Percentiles rank a stretch among this genome's conserved stretches.
These are phyloP conservation scores for Caloenas nicobarica DNA, from an alignment of 2,113 vertebrate genomes.

Conservation along the genomic window DNA sequence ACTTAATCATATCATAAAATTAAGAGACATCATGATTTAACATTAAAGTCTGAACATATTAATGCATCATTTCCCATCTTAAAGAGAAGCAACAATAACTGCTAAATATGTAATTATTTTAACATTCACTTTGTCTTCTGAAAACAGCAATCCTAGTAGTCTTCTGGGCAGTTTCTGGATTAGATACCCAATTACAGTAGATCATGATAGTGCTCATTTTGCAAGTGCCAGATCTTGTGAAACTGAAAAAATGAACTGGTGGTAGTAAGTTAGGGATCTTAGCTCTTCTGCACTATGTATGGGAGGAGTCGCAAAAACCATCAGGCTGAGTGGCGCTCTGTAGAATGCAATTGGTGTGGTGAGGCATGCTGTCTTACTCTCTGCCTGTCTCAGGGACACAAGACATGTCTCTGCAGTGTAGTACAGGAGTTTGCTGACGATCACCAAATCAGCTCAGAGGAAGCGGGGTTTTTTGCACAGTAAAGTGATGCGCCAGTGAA, in stretches of 20 bases:
- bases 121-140: not conserved
- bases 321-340: fast-evolving
- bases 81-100: not conserved
- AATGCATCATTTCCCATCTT: not conserved
- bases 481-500: not conserved
- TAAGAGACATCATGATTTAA: not conserved
- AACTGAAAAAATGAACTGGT: not conserved
- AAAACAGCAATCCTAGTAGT: not conserved
- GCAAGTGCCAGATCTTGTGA: not conserved
- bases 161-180: not conserved
- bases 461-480: not conserved
- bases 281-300: not conserved
- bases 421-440: not conserved
- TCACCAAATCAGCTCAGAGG: not conserved
- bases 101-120: not conserved
- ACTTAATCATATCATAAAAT: not conserved
- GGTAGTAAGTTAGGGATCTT: not conserved
- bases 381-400: fast-evolving
- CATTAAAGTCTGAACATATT: not conserved
- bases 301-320: not conserved
- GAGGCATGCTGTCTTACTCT: not conserved
- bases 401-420: not conserved
- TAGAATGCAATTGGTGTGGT: fast-evolving
- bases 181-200: not conserved
- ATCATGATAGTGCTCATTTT: not conserved